A percentile compares a stretch with the other conserved stretches of the same genome.
Conservation (phyloP, 2,797 vertebrate genomes). For the Pangasius macronema region DNA sequence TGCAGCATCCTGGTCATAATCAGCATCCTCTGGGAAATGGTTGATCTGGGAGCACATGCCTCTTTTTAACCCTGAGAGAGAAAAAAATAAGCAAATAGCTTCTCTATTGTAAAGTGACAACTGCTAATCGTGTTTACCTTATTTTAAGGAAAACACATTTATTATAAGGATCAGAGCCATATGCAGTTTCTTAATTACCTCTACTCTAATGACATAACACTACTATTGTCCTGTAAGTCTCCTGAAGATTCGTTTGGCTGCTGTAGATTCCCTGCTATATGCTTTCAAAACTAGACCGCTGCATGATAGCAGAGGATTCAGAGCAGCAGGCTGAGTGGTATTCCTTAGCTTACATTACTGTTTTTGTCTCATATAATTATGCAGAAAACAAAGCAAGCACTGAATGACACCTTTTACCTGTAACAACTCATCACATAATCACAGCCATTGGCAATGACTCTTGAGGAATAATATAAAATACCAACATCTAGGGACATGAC, state of each 20-base stretch:
- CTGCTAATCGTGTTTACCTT: neutral
- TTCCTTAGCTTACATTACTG: neutral
- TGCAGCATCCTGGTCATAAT: slow-evolving; percentile 93
- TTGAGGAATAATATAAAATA: neutral
- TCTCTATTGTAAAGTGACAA: neutral
- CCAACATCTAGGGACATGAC: neutral
- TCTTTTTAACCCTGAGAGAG: slow-evolving; percentile 82
- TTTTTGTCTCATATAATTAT: slow-evolving; percentile 48
- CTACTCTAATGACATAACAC: neutral
- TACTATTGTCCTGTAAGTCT: neutral
- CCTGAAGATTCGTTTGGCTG: neutral
- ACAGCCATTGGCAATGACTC: slow-evolving; percentile 37
- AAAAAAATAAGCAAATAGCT: neutral
- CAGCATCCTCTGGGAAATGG: slow-evolving; percentile 92
- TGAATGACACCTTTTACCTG: slow-evolving; percentile 40
- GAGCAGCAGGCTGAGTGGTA: neutral
- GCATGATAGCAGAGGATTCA: neutral
- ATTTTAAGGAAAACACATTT: neutral
- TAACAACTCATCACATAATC: slow-evolving; percentile 48
- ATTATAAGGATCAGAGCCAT: neutral
- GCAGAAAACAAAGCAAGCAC: slow-evolving; percentile 36
- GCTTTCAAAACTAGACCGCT: neutral
- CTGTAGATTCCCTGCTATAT: neutral
- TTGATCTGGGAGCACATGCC: slow-evolving; percentile 92
- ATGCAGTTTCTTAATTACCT: neutral